Evolutionary conservation across 2,888 invertebrate species (phyloP).

Genomic region (Tachina fera): DNA sequence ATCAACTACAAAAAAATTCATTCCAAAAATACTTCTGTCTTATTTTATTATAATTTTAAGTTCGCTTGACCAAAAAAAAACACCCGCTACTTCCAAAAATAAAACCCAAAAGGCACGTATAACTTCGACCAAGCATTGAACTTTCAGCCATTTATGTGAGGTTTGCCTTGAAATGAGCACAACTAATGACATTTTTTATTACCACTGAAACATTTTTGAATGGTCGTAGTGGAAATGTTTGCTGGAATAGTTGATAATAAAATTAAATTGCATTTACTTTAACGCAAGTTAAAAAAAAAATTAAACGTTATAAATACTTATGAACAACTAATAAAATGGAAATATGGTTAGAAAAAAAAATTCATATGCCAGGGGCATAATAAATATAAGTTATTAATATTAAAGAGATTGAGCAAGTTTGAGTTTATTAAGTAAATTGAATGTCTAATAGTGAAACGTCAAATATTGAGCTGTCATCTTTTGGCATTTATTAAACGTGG

Average conservation of each 20-base stretch:
- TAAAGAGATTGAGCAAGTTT: no score
- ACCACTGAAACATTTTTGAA: slow-evolving; percentile 40
- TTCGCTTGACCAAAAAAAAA: no score
- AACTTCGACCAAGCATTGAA: neutral
- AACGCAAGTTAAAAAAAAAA: neutral
- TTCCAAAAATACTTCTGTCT: no score
- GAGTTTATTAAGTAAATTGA: no score
- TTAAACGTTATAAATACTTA: neutral
- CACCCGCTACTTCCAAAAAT: neutral
- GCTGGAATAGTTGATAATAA: slow-evolving; percentile 44
- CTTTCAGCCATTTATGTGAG: neutral
- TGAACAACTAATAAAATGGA: neutral
- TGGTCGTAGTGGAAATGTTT: slow-evolving; percentile 21
- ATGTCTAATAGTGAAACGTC: no score
- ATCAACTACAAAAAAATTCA: no score
- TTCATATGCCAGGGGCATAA: no score
- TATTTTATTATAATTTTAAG: no score
- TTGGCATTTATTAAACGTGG: no score
- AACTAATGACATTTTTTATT: slow-evolving; percentile 55
- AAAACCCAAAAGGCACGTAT: neutral
- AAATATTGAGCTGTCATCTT: no score
- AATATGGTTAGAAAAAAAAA: neutral
- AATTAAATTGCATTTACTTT: slow-evolving; percentile 50
- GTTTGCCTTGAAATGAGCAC: slow-evolving; percentile 12
- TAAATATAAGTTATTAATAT: no score